A percentile compares a stretch with the other conserved stretches of the same genome.
Conservation (phyloP, 2,888 invertebrate genomes). For the Pammene fasciana region DNA sequence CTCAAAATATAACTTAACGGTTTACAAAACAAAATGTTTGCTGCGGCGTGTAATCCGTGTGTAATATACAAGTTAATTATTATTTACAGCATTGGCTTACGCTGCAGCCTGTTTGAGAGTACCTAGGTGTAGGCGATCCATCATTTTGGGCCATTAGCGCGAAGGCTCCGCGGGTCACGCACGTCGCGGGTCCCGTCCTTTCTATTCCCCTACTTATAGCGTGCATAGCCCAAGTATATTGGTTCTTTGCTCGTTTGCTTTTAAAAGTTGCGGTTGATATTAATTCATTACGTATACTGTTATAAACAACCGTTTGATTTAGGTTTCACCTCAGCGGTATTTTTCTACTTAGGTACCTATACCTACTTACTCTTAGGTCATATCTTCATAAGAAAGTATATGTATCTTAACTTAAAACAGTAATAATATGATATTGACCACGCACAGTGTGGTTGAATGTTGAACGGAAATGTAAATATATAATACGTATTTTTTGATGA, state of each 20-base stretch:
- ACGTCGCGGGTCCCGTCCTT: slow-evolving; percentile 36
- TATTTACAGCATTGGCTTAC: slow-evolving; percentile 25
- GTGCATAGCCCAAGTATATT: slow-evolving; percentile 3
- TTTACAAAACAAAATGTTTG: background rate
- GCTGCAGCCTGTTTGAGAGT: slow-evolving; percentile 31
- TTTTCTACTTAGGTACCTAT: no score
- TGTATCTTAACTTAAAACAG: no score
- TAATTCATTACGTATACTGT: background rate
- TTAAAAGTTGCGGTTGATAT: background rate
- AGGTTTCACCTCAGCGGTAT: background rate
- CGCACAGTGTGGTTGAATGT: no score
- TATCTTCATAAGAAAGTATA: no score
- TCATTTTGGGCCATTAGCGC: slow-evolving; percentile 73
- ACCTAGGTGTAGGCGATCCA: slow-evolving; percentile 61
- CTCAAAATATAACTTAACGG: background rate
- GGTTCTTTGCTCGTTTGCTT: background rate
- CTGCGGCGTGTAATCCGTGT: background rate
- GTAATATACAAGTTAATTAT: slow-evolving; percentile 15
- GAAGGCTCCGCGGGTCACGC: slow-evolving; percentile 69
- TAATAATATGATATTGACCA: no score
- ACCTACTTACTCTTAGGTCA: no score
- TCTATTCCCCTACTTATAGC: slow-evolving; percentile 35
- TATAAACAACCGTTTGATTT: background rate
- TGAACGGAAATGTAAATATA: no score
- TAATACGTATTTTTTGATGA: no score